phyloP scores from a whole-genome alignment of 92 coral and sea anemone genomes.

The Montipora capitata region DNA sequence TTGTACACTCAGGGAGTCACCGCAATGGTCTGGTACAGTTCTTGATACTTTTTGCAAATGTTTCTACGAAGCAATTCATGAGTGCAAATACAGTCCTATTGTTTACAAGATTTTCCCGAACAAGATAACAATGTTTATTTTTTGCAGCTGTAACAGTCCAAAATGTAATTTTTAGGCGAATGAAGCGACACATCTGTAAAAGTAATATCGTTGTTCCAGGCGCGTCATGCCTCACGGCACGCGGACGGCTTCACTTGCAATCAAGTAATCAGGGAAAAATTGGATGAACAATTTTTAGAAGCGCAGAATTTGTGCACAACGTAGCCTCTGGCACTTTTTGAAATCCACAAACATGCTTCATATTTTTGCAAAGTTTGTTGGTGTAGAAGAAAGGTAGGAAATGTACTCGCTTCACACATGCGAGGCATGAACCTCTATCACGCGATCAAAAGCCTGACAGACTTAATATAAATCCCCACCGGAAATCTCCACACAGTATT shows the following conservation, averaged over 20 bases:
- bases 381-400: neutral
- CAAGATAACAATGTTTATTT: conserved; percentile 14
- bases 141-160: conserved; percentile 3
- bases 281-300: conserved; percentile 8
- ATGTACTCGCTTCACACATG: neutral
- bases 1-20: conserved; percentile 47
- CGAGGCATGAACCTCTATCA: neutral
- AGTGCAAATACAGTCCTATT: neutral
- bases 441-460: neutral
- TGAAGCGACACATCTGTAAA: conserved; percentile 80
- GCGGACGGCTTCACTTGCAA: neutral
- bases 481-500: neutral
- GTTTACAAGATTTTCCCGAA: neutral
- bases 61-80: neutral
- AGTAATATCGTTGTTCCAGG: conserved; percentile 42
- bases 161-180: conserved; percentile 24
- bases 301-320: neutral
- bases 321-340: neutral
- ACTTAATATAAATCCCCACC: neutral
- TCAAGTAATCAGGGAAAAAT: conserved; percentile 18
- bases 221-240: conserved; percentile 46
- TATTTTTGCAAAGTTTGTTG: neutral
- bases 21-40: conserved; percentile 10
- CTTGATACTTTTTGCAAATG: conserved; percentile 48
- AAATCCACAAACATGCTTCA: neutral